These are phyloP conservation scores for Petrolisthes manimaculis DNA, from an alignment of 2,888 invertebrate species.

Conservation along the genomic window DNA sequence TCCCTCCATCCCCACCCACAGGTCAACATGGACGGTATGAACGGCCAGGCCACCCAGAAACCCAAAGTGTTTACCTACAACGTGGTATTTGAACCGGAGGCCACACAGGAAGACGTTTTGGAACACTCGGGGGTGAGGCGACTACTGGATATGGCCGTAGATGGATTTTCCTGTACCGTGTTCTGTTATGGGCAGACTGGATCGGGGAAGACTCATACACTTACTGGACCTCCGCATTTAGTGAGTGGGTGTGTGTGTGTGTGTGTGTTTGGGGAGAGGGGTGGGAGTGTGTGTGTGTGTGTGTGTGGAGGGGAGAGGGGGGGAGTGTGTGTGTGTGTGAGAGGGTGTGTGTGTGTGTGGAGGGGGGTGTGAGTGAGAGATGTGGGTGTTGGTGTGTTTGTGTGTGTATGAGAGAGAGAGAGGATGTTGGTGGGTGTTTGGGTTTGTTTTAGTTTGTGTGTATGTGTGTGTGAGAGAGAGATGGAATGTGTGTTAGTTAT, in stretches of 20 bases:
- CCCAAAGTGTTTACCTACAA: constrained; percentile 93
- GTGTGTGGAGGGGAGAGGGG: background rate
- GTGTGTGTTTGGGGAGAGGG: no score
- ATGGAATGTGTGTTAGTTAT: background rate
- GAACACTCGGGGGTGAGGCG: constrained; percentile 86
- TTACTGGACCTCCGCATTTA: constrained; percentile 90
- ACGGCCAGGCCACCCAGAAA: constrained; percentile 71
- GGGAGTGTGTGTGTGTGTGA: no score
- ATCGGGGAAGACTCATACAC: constrained; percentile 94
- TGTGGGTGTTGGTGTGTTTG: background rate
- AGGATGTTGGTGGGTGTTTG: no score
- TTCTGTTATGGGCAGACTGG: constrained; percentile 98
- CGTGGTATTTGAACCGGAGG: constrained; percentile 92
- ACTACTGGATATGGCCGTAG: constrained; percentile 92
- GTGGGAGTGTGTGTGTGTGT: background rate
- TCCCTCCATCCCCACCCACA: constrained; percentile 37
- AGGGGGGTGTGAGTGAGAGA: no score
- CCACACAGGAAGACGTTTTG: constrained; percentile 85
- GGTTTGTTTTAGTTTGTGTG: no score
- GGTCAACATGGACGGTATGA: constrained; percentile 71
- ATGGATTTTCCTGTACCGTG: constrained; percentile 93
- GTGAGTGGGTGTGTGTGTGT: constrained; percentile 72
- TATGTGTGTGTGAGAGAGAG: background rate
- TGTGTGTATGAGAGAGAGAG: no score
- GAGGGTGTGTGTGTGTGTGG: no score